Percentiles rank a stretch among this genome's conserved stretches.
Conservation (phyloP, 2,113 vertebrate genomes). For the Pungitius pungitius region DNA sequence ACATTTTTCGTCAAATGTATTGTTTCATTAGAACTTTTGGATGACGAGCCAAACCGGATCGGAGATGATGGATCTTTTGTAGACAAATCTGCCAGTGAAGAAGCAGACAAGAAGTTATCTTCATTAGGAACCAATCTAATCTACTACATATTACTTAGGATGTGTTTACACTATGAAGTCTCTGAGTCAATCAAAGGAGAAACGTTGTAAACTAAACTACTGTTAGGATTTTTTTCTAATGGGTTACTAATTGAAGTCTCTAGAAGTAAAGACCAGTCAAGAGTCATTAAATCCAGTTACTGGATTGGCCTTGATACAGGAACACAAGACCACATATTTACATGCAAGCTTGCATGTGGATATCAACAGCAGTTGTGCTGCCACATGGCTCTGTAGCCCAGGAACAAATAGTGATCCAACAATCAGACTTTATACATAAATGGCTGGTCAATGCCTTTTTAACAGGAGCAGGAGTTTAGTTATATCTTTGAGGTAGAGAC, state of each 20-base stretch:
- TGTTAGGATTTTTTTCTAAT: conserved; percentile 19
- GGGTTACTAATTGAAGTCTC: conserved; percentile 10
- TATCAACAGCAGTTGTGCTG: background rate
- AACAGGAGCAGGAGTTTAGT: background rate
- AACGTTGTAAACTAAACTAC: conserved; percentile 3
- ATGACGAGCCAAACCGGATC: background rate
- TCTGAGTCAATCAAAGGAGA: background rate
- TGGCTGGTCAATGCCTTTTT: background rate
- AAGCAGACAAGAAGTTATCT: background rate
- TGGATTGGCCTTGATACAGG: background rate
- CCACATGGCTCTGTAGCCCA: background rate
- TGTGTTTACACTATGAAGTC: background rate
- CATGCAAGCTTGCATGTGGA: background rate
- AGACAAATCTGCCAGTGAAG: background rate
- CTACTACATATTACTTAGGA: conserved; percentile 1
- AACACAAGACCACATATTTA: background rate
- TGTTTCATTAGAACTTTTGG: background rate
- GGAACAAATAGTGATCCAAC: background rate
- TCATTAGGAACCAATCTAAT: background rate
- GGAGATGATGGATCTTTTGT: background rate
- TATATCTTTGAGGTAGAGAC: background rate
- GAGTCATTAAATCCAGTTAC: background rate
- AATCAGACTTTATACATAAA: background rate
- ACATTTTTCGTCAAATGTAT: background rate
- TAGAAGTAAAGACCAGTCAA: background rate